Conservation (phyloP, 2,888 invertebrate genomes). For the Platycheirus albimanus region DNA sequence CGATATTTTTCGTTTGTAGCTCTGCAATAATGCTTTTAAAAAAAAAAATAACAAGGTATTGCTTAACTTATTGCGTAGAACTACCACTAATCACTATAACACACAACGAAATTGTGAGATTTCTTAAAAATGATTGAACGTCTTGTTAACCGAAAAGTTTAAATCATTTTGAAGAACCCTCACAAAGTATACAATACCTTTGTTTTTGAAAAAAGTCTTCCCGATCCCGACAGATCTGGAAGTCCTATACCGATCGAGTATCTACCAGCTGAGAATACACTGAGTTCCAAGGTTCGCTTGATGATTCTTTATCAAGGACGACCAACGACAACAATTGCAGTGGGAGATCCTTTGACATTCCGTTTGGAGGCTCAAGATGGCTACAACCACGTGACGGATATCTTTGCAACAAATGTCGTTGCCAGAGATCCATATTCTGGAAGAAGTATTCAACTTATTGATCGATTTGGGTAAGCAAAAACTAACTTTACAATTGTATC, state of each 20-base stretch:
- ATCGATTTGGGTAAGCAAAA: constrained; percentile 90
- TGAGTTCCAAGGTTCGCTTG: constrained; percentile 93
- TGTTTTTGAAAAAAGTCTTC: constrained; percentile 82
- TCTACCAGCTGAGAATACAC: constrained; percentile 94
- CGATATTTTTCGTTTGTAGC: too few species aligned
- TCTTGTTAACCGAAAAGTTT: constrained; percentile 1
- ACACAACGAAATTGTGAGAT: constrained; percentile 24
- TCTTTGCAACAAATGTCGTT: constrained; percentile 96
- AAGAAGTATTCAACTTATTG: constrained; percentile 93
- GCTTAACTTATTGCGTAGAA: constrained; percentile 44
- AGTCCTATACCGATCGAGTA: constrained; percentile 97
- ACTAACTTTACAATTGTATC: neutral
- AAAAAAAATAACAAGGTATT: neutral
- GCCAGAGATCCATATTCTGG: constrained; percentile 96
- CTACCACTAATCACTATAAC: constrained; percentile 52
- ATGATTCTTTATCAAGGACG: constrained; percentile 93
- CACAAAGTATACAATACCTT: constrained; percentile 40
- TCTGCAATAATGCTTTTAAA: neutral
- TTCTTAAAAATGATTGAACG: constrained; percentile 59
- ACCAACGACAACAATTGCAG: constrained; percentile 96
- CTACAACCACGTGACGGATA: constrained; percentile 93
- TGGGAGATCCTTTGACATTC: constrained; percentile 95
- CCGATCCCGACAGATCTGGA: constrained; percentile 88
- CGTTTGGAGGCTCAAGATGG: constrained; percentile 94
- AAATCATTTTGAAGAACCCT: constrained; percentile 58